These are phyloP conservation scores for Calvadosia cruxmelitensis DNA, from an alignment of 30 jellyfish, hydroid and myxozoan genomes.

Conservation along the genomic window DNA sequence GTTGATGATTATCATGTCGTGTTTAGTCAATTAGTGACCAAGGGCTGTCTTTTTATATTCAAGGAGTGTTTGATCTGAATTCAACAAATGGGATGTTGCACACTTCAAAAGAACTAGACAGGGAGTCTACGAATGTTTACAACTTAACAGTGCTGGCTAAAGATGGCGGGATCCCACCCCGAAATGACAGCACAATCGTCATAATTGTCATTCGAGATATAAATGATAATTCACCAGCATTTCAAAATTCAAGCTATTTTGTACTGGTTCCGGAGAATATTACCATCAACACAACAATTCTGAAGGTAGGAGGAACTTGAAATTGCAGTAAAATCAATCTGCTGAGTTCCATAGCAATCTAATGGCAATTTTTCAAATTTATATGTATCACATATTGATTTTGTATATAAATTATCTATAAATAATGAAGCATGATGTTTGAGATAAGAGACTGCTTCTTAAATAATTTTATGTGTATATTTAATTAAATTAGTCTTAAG, in stretches of 20 bases:
- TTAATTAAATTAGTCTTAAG: no score
- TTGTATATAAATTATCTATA: no score
- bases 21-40: no score
- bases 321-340: not conserved
- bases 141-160: constrained; percentile 29
- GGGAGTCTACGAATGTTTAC: constrained; percentile 35
- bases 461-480: no score
- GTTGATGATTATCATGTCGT: no score
- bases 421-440: no score
- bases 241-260: constrained; percentile 9
- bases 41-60: not conserved
- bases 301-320: constrained; percentile 9
- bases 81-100: constrained; percentile 18
- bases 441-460: no score
- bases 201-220: constrained; percentile 31
- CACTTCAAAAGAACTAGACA: constrained; percentile 23
- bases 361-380: not conserved
- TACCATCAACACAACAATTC: constrained; percentile 9
- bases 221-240: constrained; percentile 52
- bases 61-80: constrained; percentile 26
- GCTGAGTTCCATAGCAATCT: not conserved
- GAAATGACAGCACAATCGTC: constrained; percentile 16
- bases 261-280: constrained; percentile 21
- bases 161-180: constrained; percentile 26
- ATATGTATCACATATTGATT: not conserved